These are phyloP conservation scores for Lasioglossum villosulum DNA, from an alignment of 2,888 invertebrate species.

Conservation along the genomic window DNA sequence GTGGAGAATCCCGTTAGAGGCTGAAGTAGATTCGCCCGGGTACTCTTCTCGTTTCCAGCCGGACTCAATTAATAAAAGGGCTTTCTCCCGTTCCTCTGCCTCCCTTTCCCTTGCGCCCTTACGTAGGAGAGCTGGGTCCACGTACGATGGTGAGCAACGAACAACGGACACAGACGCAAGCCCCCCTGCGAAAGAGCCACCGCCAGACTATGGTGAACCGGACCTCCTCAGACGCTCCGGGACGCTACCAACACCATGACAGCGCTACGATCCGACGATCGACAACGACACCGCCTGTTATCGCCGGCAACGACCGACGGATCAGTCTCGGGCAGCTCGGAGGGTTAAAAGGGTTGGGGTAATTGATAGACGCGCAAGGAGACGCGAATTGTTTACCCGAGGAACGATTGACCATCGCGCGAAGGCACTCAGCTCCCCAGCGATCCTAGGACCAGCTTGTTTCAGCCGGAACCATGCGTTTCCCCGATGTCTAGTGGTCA, in stretches of 20 bases:
- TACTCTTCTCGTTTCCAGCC: slow-evolving; percentile 45
- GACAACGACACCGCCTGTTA: slow-evolving; percentile 26
- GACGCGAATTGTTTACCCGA: slow-evolving; percentile 76
- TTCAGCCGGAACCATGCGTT: slow-evolving; percentile 49
- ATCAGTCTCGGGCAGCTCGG: slow-evolving; percentile 29
- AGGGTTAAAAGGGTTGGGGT: slow-evolving; percentile 67
- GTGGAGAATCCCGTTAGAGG: slow-evolving; percentile 15
- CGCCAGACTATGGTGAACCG: background rate
- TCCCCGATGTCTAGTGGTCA: background rate
- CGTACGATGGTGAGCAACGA: slow-evolving; percentile 52
- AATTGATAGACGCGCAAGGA: slow-evolving; percentile 76
- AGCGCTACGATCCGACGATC: background rate
- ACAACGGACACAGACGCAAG: slow-evolving; percentile 37
- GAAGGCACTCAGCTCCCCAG: slow-evolving; percentile 43
- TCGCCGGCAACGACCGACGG: slow-evolving; percentile 16
- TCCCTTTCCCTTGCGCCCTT: slow-evolving; percentile 20
- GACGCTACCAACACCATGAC: background rate
- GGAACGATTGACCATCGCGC: slow-evolving; percentile 77
- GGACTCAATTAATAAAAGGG: slow-evolving; percentile 78
- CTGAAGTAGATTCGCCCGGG: slow-evolving; percentile 33
- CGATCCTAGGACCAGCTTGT: background rate
- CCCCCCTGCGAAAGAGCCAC: background rate
- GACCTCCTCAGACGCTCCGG: slow-evolving; percentile 10
- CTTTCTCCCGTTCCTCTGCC: slow-evolving; percentile 52
- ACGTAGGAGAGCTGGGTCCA: slow-evolving; percentile 20